Evolutionary conservation across 2,797 vertebrate genomes (phyloP), one percentile per base, ranked within the genome.

Genomic region (Pelodytes ibericus): DNA sequence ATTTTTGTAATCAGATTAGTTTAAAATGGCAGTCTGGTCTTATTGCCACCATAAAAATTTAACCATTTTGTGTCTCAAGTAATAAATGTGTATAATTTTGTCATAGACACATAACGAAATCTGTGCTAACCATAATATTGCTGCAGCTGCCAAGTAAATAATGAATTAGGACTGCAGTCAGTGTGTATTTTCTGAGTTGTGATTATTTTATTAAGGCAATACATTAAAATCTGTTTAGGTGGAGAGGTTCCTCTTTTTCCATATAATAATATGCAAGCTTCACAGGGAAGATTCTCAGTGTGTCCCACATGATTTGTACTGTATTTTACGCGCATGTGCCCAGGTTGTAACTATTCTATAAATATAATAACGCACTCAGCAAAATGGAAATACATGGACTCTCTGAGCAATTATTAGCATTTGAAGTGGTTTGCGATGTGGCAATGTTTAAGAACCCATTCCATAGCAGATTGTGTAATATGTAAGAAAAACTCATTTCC

Each of bases 371-470:
- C 62, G 41, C 44, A 59, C 31, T 70, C 49, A 44, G 68, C 53
- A 59, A 49, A 60, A 71, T 61, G 30, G 30, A 71, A 72, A 27
- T 51, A 51, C 3, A 31, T 11, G 11, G 13, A 13, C n/a, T 13
- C 41, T 31, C 58, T 13, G n/a, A 72, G 18, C 70, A 61, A n/a
- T 8, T 72, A 53, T 56, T 72, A 72, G 24, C 30, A 39, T n/a
- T 63, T 49, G 16, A 53, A 63, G 30, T 72, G 60, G 47, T 72
- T 30, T 72, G n/a, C 18, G 20, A 72, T 72, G 70, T 72, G 70
- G 41, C 61, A 53, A 51, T 31, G n/a, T 49, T 53, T 73, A 26
- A 39, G 29, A 57, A 30, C 27, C 11, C 10, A 9, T 44, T 36
- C n/a, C 72, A 65, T 18, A 18, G 30, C 20, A 65, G 61, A 58